Evolutionary conservation across 1,140 invertebrate genomes (phyloP).

Genomic region (Protaetia brevitarsis): DNA sequence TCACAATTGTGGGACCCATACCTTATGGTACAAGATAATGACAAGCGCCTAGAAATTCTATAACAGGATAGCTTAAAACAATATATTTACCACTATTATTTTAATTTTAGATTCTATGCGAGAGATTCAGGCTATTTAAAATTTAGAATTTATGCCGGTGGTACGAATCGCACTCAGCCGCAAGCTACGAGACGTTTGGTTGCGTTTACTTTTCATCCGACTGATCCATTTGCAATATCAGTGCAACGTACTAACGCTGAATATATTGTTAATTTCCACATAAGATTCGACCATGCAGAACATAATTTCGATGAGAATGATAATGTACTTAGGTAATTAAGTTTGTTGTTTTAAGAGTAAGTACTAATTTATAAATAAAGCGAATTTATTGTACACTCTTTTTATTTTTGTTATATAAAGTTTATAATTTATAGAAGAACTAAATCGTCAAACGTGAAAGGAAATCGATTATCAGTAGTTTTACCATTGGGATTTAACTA

Average conservation of each 20-base stretch:
- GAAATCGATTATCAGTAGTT: not conserved
- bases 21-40: no score
- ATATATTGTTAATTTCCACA: slow-evolving; percentile 94
- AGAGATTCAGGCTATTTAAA: slow-evolving; percentile 85
- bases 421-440: not conserved
- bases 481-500: no score
- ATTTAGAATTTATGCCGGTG: slow-evolving; percentile 82
- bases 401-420: slow-evolving; percentile 4
- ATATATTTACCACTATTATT: no score
- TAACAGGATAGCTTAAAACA: no score
- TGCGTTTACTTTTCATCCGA: slow-evolving; percentile 98
- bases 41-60: no score
- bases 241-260: slow-evolving; percentile 94
- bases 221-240: slow-evolving; percentile 93
- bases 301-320: not conserved
- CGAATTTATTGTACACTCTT: slow-evolving; percentile 14
- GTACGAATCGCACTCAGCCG: slow-evolving; percentile 58
- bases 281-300: slow-evolving; percentile 55
- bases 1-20: no score
- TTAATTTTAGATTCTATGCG: slow-evolving; percentile 76
- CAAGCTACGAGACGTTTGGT: slow-evolving; percentile 73
- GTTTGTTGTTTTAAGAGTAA: not conserved
- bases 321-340: slow-evolving; percentile 6
- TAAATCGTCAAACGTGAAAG: not conserved
- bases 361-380: not conserved